A percentile compares a stretch with the other conserved stretches of the same genome.
These are phyloP conservation scores for Chrysolina americana DNA, from an alignment of 2,888 invertebrate species.

Conservation along the genomic window DNA sequence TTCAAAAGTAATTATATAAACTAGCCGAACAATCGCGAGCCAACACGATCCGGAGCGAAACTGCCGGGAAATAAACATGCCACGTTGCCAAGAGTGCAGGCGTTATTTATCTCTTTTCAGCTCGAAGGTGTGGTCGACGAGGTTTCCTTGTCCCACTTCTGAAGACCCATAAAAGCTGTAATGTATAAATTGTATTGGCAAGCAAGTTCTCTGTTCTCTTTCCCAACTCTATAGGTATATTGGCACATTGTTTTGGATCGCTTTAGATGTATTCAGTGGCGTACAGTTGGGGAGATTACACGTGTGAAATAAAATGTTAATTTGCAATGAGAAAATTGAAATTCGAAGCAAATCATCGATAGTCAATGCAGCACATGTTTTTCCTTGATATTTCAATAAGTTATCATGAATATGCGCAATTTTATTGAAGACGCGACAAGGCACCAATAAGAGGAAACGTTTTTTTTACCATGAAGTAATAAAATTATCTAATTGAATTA, in stretches of 20 bases:
- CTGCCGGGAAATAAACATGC: constrained; percentile 46
- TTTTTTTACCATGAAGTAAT: too few relatives aligned
- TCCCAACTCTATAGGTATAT: constrained; percentile 38
- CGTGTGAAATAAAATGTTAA: too few relatives aligned
- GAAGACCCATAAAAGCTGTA: constrained; percentile 33
- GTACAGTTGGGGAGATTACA: background rate
- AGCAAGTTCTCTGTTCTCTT: constrained; percentile 24
- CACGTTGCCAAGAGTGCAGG: constrained; percentile 46
- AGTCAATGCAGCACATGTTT: too few relatives aligned
- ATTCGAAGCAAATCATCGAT: too few relatives aligned
- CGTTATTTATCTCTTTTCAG: constrained; percentile 40
- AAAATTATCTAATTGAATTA: too few relatives aligned
- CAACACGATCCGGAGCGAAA: constrained; percentile 41
- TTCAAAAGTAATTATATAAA: constrained; percentile 58
- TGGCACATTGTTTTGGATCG: constrained; percentile 41
- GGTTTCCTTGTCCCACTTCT: constrained; percentile 40
- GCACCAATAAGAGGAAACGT: too few relatives aligned
- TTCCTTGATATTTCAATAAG: too few relatives aligned
- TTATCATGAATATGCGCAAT: too few relatives aligned
- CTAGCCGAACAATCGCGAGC: constrained; percentile 48
- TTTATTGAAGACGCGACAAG: too few relatives aligned
- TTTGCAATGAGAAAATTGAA: too few relatives aligned
- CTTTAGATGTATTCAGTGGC: constrained; percentile 34
- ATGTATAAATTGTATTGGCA: constrained; percentile 43
- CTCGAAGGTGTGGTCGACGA: constrained; percentile 20